Base-by-base conservation (phyloP, 2,113 vertebrate species). In the Strigops habroptila region DNA sequence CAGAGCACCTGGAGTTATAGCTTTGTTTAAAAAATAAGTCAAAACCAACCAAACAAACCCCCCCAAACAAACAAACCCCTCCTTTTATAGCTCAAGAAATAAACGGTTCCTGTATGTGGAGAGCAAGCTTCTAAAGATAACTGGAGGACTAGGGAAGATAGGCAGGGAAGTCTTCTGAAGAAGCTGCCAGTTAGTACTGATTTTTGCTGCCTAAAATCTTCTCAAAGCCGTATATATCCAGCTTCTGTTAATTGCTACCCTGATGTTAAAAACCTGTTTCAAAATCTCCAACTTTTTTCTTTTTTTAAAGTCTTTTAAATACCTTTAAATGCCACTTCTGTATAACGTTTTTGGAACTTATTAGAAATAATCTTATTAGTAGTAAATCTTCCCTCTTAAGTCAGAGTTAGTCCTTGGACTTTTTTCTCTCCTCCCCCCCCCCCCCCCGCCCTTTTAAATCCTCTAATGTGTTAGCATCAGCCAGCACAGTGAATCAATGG, bases 321-420 rank as follows among this genome's bases (percentile, higher is more conserved):
- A 71, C 18, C 28, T 63, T 88, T 59, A 80, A 88, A 57, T 88
- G 21, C 30, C 22, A 63, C 55, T 69, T 88, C 63, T 88, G 62
- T 71, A 7, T 69, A 90, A 46, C 30, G 44, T 49, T 94, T 92
- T 83, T 86, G 57, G 19, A 91, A 83, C 35, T 55, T 67, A 22
- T 1, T 94, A 86, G 12, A 75, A 93, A 68, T 91, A 90, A 95
- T 89, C 70, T 53, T 87, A 90, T 74, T 95, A 86, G 31, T 77
- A 82, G 53, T 94, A 82, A 93, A 78, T 86, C 43, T 88, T 91
- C 39, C 22, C 7, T 76, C 79, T 91, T 70, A 64, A 79, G 33
- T 81, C 70, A 57, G 27, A 89, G 33, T 81, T 83, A 88, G 67
- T 67, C 43, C 24, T 70, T 43, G 55, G 41, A 52, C 11, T 46